A percentile compares a stretch with the other conserved stretches of the same genome.
Evolutionary conservation across 1,140 invertebrate species (phyloP).

Genomic region (Dendrolimus kikuchii): DNA sequence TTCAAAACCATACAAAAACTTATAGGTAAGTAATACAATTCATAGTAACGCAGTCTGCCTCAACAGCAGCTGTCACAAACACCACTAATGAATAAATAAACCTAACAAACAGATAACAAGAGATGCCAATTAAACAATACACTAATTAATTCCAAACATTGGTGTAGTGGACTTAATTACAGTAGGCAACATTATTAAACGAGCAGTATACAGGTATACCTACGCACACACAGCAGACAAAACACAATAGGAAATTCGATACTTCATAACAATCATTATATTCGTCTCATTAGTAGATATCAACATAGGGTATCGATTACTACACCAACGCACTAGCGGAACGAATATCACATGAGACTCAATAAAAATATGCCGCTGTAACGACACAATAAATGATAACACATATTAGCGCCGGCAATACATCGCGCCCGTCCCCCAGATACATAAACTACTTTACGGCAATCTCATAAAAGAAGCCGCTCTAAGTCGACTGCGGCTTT

Average conservation of each 20-base stretch:
- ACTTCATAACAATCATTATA: conserved; percentile 24
- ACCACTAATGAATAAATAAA: conserved; percentile 71
- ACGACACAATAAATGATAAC: conserved; percentile 6
- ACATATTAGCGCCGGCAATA: conserved; percentile 10
- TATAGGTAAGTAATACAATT: conserved; percentile 16
- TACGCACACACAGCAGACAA: conserved; percentile 21
- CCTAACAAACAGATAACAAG: conserved; percentile 71
- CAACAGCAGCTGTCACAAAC: conserved; percentile 63
- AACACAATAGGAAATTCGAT: conserved; percentile 37
- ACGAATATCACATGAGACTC: not conserved
- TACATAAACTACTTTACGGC: conserved; percentile 48
- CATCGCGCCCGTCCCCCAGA: conserved; percentile 12
- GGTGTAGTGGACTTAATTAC: conserved; percentile 71
- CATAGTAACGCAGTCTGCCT: conserved; percentile 36
- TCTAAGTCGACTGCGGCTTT: conserved; percentile 47
- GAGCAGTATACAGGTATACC: conserved; percentile 35
- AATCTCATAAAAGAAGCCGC: conserved; percentile 56
- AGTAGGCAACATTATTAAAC: conserved; percentile 65
- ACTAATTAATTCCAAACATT: conserved; percentile 72
- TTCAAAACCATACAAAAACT: not conserved
- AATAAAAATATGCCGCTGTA: no score
- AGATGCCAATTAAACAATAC: conserved; percentile 72
- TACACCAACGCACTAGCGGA: not conserved
- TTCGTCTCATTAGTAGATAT: conserved; percentile 7
- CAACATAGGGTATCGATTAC: conserved; percentile 3